phyloP scores from a whole-genome alignment of 1,140 invertebrate species.

The Cyclina sinensis region DNA sequence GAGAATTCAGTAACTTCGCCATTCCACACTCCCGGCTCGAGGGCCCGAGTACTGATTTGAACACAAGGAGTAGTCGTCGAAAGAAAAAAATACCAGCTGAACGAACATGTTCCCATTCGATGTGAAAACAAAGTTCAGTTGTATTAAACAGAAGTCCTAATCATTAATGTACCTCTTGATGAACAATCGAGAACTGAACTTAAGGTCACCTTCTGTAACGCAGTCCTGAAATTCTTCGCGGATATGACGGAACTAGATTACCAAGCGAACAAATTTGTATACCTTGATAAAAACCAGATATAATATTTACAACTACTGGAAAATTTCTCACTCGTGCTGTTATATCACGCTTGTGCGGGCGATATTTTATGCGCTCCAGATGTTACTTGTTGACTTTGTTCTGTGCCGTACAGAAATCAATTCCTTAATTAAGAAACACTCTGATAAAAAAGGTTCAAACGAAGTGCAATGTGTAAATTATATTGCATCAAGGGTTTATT shows the following conservation, averaged over 20 bases:
- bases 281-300: conserved; percentile 26
- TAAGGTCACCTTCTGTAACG: no score
- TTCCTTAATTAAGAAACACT: conserved; percentile 31
- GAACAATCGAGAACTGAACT: no score
- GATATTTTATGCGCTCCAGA: neutral
- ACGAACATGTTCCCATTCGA: no score
- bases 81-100: no score
- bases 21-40: no score
- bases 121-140: no score
- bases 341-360: neutral
- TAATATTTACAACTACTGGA: conserved; percentile 1
- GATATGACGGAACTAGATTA: neutral
- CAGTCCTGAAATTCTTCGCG: neutral
- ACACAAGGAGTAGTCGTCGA: no score
- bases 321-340: neutral
- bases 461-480: neutral
- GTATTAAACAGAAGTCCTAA: no score
- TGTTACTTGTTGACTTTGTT: conserved; percentile 35
- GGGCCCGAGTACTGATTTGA: no score
- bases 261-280: neutral
- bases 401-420: neutral
- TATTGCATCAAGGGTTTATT: neutral
- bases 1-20: no score
- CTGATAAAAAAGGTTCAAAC: conserved; percentile 10
- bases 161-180: no score